Evolutionary conservation across 2,888 invertebrate genomes (phyloP).

Genomic region (Anthoptus insignis): DNA sequence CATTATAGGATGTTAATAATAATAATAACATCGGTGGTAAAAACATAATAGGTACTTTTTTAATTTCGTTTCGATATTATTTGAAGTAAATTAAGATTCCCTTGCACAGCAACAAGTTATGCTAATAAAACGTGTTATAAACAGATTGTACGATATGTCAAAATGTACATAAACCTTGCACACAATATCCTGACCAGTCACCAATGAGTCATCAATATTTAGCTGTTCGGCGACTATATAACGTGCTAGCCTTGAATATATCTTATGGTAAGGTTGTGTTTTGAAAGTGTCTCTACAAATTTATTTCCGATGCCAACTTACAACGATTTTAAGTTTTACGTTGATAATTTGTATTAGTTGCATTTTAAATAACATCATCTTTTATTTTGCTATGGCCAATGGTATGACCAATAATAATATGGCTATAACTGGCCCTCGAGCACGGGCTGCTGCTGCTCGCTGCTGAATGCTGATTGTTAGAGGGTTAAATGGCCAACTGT

Average conservation of each 20-base stretch:
- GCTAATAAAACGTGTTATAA: neutral
- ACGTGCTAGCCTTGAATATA: constrained; percentile 45
- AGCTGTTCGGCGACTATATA: constrained; percentile 42
- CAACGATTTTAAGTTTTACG: constrained; percentile 8
- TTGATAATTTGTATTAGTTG: constrained; percentile 3
- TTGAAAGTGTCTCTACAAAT: constrained; percentile 42
- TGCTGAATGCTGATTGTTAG: too few relatives aligned
- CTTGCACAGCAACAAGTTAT: too few relatives aligned
- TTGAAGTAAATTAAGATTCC: too few relatives aligned
- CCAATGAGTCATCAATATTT: constrained; percentile 46
- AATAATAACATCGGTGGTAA: too few relatives aligned
- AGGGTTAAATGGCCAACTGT: too few relatives aligned
- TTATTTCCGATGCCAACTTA: constrained; percentile 29
- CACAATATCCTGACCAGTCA: constrained; percentile 51
- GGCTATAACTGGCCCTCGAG: too few relatives aligned
- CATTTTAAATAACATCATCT: neutral
- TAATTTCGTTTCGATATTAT: too few relatives aligned
- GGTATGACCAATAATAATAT: neutral
- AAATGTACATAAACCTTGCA: constrained; percentile 45
- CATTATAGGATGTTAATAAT: too few relatives aligned
- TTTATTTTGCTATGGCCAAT: neutral
- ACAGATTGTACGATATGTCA: neutral
- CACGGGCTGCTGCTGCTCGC: too few relatives aligned
- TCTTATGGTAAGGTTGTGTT: constrained; percentile 41
- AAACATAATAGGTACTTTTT: too few relatives aligned